A percentile compares a stretch with the other conserved stretches of the same genome.
Conservation (phyloP, 2,113 vertebrate genomes). For the Clarias batrachus region DNA sequence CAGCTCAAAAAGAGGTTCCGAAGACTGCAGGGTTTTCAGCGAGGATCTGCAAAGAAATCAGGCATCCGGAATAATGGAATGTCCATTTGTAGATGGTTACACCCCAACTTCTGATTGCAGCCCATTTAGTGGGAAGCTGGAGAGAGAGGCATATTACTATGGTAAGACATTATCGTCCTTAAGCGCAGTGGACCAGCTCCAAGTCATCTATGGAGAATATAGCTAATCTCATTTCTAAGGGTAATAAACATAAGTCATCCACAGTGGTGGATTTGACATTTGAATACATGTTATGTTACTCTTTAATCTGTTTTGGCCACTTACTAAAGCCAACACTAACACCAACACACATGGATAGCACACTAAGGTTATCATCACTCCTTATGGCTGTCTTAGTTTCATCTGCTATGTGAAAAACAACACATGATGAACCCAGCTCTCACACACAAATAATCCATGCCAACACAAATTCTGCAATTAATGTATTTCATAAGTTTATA, state of each 20-base stretch:
- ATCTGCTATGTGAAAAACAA: background rate
- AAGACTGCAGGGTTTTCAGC: slow-evolving; percentile 76
- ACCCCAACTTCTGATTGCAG: slow-evolving; percentile 68
- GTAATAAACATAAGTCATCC: background rate
- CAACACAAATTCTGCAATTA: background rate
- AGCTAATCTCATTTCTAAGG: background rate
- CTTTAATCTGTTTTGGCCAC: background rate
- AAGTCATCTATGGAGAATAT: background rate
- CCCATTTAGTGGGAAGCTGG: slow-evolving; percentile 51
- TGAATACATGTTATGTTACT: background rate
- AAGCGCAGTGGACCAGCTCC: background rate
- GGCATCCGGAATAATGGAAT: slow-evolving; percentile 73
- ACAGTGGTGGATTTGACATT: background rate
- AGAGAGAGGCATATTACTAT: background rate
- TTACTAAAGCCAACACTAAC: background rate
- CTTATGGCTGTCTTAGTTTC: background rate
- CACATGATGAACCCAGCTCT: background rate
- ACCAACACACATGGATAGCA: background rate
- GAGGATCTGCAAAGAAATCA: slow-evolving; percentile 80
- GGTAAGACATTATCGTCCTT: slow-evolving; percentile 24
- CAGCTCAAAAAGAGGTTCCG: slow-evolving; percentile 78
- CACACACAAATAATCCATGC: background rate
- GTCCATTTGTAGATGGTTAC: slow-evolving; percentile 73
- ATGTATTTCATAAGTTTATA: background rate
- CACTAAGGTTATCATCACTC: background rate